Percentiles rank a stretch among this genome's conserved stretches.
phyloP scores from a whole-genome alignment of 2,113 vertebrate species.

The Sceloporus tristichus region DNA sequence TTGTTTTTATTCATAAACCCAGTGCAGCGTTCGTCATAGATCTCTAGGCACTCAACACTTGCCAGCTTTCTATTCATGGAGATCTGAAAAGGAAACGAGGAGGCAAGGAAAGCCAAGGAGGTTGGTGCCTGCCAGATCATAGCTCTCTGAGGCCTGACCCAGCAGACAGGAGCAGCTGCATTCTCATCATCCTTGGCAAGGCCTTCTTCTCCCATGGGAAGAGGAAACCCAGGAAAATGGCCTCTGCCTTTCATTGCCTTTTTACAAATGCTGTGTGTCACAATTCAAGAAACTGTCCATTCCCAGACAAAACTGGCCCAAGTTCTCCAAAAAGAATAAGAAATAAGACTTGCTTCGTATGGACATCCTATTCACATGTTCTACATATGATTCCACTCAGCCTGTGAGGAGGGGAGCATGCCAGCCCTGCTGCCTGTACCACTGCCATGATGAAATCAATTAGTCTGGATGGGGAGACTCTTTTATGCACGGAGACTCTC shows the following conservation, averaged over 20 bases:
- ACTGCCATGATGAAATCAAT: too few relatives aligned
- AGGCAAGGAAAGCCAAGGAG: not conserved
- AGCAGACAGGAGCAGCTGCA: not conserved
- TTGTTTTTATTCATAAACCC: not conserved
- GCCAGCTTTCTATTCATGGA: not conserved
- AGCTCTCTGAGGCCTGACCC: not conserved
- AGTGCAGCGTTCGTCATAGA: not conserved
- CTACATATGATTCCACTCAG: too few relatives aligned
- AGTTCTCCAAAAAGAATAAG: not conserved
- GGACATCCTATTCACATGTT: not conserved
- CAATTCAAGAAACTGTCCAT: not conserved
- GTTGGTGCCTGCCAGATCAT: not conserved
- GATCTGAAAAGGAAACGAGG: not conserved
- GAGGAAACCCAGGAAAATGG: not conserved
- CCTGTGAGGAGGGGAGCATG: too few relatives aligned
- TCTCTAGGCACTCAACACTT: not conserved
- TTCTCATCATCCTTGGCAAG: not conserved
- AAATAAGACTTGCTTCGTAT: not conserved
- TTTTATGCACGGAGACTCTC: too few relatives aligned
- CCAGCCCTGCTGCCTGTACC: too few relatives aligned
- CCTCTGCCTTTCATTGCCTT: not conserved
- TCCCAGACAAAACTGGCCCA: not conserved
- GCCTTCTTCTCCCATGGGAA: not conserved
- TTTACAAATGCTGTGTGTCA: too few relatives aligned
- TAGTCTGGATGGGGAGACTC: too few relatives aligned